These are phyloP conservation scores for Gopherus flavomarginatus DNA, from an alignment of 2,113 vertebrate species.

Conservation along the genomic window DNA sequence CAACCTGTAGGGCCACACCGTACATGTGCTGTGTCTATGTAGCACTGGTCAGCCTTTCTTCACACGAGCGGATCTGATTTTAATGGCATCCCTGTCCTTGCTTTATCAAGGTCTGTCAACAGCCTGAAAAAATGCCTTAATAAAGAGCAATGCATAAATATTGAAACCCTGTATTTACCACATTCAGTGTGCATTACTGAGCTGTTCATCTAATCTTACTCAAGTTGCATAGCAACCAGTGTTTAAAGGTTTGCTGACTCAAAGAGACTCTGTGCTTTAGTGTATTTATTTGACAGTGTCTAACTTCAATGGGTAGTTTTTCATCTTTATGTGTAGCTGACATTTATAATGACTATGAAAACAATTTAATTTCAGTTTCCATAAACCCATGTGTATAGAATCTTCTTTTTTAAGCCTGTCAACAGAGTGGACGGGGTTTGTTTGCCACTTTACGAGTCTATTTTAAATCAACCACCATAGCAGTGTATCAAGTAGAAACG, in stretches of 20 bases:
- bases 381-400: neutral
- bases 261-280: neutral
- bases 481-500: rapidly evolving
- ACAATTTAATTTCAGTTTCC: constrained; percentile 15
- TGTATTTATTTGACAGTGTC: constrained; percentile 12
- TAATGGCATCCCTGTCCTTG: constrained; percentile 12
- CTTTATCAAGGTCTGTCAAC: constrained; percentile 26
- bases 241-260: constrained; percentile 42
- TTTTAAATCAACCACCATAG: neutral
- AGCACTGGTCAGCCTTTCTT: neutral
- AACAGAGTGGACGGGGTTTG: neutral
- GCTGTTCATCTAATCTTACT: constrained; percentile 33
- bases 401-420: neutral
- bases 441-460: neutral
- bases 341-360: neutral
- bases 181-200: neutral
- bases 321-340: neutral
- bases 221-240: constrained; percentile 47
- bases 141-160: constrained; percentile 40
- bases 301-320: neutral
- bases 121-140: constrained; percentile 29
- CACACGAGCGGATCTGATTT: neutral
- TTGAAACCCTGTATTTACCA: neutral
- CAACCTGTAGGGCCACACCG: neutral
- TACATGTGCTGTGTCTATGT: neutral